Percentiles rank a stretch among this genome's conserved stretches.
These are phyloP conservation scores for Coptodon rendalli DNA, from an alignment of 2,113 vertebrate species.

Conservation along the genomic window DNA sequence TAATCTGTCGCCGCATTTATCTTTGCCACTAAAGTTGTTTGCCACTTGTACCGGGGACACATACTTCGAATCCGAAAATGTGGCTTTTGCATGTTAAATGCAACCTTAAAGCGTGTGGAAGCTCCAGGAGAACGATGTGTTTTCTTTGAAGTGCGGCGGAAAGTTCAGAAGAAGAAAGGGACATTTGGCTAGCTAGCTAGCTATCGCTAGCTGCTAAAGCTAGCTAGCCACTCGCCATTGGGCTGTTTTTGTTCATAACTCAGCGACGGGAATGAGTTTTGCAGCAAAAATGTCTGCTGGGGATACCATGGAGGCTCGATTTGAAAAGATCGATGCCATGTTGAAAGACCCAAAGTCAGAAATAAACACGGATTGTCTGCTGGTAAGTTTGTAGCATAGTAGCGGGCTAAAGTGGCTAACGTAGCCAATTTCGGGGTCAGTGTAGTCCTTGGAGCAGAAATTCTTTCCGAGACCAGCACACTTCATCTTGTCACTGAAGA, in stretches of 20 bases:
- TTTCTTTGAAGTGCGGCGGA: slow-evolving; percentile 56
- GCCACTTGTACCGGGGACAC: slow-evolving; percentile 21
- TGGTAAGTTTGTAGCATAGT: slow-evolving; percentile 82
- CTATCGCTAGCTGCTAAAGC: slow-evolving; percentile 55
- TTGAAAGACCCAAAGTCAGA: slow-evolving; percentile 95
- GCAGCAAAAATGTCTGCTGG: slow-evolving; percentile 81
- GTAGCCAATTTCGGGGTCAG: slow-evolving; percentile 39
- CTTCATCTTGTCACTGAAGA: slow-evolving; percentile 26
- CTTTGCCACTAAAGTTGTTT: slow-evolving; percentile 53
- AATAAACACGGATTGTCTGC: slow-evolving; percentile 95
- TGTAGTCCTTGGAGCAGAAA: slow-evolving; percentile 45
- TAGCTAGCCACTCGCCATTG: slow-evolving; percentile 56
- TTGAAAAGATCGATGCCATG: slow-evolving; percentile 95
- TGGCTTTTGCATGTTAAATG: slow-evolving; percentile 45
- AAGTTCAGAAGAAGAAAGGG: slow-evolving; percentile 63
- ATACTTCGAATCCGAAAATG: slow-evolving; percentile 52
- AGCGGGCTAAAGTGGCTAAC: slow-evolving; percentile 14
- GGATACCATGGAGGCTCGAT: slow-evolving; percentile 88
- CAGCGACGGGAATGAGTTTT: slow-evolving; percentile 23
- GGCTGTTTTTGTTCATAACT: slow-evolving; percentile 40
- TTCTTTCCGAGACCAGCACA: slow-evolving; percentile 29
- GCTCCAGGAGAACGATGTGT: slow-evolving; percentile 49
- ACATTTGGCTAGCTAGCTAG: slow-evolving; percentile 68
- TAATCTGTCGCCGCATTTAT: slow-evolving; percentile 66
- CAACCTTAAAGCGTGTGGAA: slow-evolving; percentile 32